Evolutionary conservation across 2,888 invertebrate genomes (phyloP).

Genomic region (Dorcus parallelipipedus): DNA sequence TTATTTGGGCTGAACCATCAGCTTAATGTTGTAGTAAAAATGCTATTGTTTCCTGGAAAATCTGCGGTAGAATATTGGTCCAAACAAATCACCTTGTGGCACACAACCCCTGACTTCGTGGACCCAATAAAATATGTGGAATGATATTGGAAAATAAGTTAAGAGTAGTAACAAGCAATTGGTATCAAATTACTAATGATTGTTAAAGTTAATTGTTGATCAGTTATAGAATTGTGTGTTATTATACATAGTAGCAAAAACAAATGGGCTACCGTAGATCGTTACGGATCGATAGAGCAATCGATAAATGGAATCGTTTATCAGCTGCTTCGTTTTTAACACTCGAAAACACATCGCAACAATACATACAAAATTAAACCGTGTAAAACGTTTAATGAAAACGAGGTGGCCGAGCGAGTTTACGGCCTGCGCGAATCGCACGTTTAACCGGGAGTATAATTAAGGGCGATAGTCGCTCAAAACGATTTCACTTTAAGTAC

Average conservation of each 20-base stretch:
- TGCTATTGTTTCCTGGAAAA: no score
- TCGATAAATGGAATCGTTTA: slow-evolving; percentile 27
- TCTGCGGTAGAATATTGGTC: no score
- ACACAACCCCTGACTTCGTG: no score
- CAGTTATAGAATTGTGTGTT: no score
- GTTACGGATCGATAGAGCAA: slow-evolving; percentile 18
- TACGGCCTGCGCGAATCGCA: slow-evolving; percentile 30
- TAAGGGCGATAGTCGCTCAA: slow-evolving; percentile 34
- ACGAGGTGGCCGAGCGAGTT: slow-evolving; percentile 24
- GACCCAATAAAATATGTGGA: no score
- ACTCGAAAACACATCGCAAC: slow-evolving; percentile 26
- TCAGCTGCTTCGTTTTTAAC: slow-evolving; percentile 29
- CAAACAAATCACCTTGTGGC: no score
- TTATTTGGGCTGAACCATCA: no score
- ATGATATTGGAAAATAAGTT: no score
- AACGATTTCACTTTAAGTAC: slow-evolving; percentile 37
- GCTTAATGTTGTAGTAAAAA: no score
- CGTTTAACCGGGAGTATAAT: slow-evolving; percentile 33
- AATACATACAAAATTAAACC: slow-evolving; percentile 29
- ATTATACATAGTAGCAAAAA: slow-evolving; percentile 13
- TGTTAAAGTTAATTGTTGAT: no score
- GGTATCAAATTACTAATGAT: no score
- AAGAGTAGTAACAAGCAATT: no score
- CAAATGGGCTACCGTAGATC: slow-evolving; percentile 29
- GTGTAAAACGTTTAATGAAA: slow-evolving; percentile 32